Evolutionary conservation across 2,888 invertebrate genomes (phyloP).

Genomic region (Pachliopta kotzebuea): DNA sequence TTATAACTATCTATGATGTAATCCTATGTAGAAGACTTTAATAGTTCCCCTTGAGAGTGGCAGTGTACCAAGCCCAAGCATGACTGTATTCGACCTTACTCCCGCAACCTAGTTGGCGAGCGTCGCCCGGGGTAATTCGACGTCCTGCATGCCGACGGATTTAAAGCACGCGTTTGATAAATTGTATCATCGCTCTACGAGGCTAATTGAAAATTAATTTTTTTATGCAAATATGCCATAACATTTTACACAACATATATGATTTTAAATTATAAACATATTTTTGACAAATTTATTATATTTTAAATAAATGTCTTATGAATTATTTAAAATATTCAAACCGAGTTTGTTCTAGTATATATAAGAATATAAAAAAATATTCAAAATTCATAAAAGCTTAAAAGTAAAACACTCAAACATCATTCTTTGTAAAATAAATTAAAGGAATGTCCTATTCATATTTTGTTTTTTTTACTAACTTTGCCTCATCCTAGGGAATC

Average conservation of each 20-base stretch:
- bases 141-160: slow-evolving; percentile 36
- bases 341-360: too few species aligned
- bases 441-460: too few species aligned
- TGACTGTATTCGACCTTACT: slow-evolving; percentile 43
- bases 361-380: too few species aligned
- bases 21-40: slow-evolving; percentile 25
- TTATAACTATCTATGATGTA: slow-evolving; percentile 13
- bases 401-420: too few species aligned
- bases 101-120: slow-evolving; percentile 67
- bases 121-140: slow-evolving; percentile 38
- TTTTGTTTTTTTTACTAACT: too few species aligned
- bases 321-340: too few species aligned
- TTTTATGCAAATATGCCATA: background rate
- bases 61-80: slow-evolving; percentile 48
- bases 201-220: background rate
- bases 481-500: too few species aligned
- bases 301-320: background rate
- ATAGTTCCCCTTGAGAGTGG: slow-evolving; percentile 34
- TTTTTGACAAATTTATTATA: background rate
- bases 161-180: slow-evolving; percentile 20
- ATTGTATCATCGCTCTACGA: slow-evolving; percentile 11
- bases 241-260: background rate
- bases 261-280: too few species aligned
- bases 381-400: too few species aligned
- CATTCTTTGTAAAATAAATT: too few species aligned